Evolutionary conservation across 2,113 vertebrate species (phyloP).

Genomic region (Catharus fuscescens): DNA sequence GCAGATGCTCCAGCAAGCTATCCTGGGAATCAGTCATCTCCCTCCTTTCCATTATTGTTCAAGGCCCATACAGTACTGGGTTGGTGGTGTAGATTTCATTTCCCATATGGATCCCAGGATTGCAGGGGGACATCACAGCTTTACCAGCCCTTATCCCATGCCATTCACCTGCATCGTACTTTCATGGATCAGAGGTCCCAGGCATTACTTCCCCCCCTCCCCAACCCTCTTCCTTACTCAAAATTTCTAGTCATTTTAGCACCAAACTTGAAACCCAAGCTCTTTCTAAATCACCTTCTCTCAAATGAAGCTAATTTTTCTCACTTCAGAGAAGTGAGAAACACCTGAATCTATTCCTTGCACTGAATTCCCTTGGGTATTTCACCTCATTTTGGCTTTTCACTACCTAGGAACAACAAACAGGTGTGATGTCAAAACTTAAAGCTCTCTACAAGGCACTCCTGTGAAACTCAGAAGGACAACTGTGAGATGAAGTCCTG

Average conservation of each 20-base stretch:
- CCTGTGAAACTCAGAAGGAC: background rate
- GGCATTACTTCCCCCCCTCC: too few species aligned
- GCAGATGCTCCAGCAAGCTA: background rate
- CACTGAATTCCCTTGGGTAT: background rate
- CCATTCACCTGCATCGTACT: background rate
- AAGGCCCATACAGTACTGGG: accelerated
- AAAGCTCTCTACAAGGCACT: background rate
- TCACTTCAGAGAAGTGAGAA: background rate
- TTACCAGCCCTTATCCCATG: background rate
- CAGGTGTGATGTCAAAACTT: accelerated
- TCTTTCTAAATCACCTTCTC: background rate
- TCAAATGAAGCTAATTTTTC: background rate
- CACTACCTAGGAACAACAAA: background rate
- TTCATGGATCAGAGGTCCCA: accelerated
- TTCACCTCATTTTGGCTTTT: background rate
- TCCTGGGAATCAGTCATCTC: accelerated
- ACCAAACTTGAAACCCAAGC: background rate
- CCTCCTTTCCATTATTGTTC: background rate
- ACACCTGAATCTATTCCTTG: background rate
- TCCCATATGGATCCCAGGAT: accelerated
- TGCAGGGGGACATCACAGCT: background rate
- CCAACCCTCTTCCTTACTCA: too few species aligned
- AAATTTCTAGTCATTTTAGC: background rate
- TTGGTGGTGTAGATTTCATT: accelerated
- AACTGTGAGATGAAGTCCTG: background rate